Conservation (phyloP, 2,888 invertebrate species). For the Elysia crispata region DNA sequence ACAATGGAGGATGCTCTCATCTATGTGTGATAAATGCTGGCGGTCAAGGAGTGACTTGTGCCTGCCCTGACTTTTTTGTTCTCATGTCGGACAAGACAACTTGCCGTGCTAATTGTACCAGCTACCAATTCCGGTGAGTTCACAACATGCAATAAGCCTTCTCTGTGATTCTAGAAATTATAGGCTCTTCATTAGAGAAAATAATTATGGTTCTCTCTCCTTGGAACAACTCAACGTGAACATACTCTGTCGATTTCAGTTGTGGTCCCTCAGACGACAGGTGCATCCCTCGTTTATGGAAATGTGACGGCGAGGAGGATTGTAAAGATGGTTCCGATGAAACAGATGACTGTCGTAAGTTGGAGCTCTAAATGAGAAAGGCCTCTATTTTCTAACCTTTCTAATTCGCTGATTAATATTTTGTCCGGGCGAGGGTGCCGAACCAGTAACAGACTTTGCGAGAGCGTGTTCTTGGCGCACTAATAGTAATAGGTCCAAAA, state of each 20-base stretch:
- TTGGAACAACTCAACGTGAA: slow-evolving; percentile 50
- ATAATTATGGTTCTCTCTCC: slow-evolving; percentile 57
- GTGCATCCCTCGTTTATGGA: slow-evolving; percentile 73
- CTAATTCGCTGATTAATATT: no score
- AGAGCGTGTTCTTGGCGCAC: no score
- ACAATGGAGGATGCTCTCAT: slow-evolving; percentile 97
- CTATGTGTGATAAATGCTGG: slow-evolving; percentile 92
- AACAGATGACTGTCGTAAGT: slow-evolving; percentile 73
- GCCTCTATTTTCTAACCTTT: no score
- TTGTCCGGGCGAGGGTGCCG: no score
- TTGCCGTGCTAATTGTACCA: slow-evolving; percentile 95
- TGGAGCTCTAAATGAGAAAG: not conserved
- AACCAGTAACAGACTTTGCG: no score
- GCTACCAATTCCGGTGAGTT: slow-evolving; percentile 71
- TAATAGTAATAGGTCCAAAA: no score
- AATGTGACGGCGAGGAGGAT: slow-evolving; percentile 75
- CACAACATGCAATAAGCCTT: no score
- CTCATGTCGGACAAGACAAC: slow-evolving; percentile 86
- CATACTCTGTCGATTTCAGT: slow-evolving; percentile 39
- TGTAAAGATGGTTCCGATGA: slow-evolving; percentile 75
- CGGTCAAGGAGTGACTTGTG: slow-evolving; percentile 86
- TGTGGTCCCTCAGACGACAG: slow-evolving; percentile 65
- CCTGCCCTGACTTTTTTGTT: slow-evolving; percentile 96
- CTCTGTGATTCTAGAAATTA: no score
- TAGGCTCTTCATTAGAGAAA: no score